Percentiles rank a stretch among this genome's conserved stretches.
These are phyloP conservation scores for Chamaetylas fuelleborni DNA, from an alignment of 2,113 vertebrate genomes.

Conservation along the genomic window DNA sequence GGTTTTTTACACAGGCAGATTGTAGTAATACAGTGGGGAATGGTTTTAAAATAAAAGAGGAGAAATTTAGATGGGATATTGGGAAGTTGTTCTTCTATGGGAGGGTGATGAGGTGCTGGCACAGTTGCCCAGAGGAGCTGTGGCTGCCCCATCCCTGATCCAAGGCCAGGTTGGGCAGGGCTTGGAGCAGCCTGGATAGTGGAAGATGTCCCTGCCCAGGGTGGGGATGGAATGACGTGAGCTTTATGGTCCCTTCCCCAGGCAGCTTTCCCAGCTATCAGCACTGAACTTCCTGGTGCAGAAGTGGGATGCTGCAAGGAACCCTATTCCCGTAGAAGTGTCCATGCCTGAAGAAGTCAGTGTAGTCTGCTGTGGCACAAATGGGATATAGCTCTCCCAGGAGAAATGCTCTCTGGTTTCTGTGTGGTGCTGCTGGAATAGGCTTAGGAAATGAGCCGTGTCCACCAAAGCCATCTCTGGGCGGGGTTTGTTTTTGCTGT, in stretches of 20 bases:
- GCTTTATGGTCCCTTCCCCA: background rate
- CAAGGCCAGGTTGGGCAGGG: background rate
- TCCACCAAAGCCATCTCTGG: background rate
- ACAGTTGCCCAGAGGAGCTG: background rate
- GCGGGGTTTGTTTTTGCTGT: background rate
- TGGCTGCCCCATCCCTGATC: background rate
- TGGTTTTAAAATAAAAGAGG: background rate
- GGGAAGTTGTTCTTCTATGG: accelerated
- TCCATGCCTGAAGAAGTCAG: background rate
- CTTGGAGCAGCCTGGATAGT: accelerated
- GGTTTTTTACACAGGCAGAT: background rate
- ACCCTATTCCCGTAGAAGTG: background rate
- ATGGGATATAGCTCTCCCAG: background rate
- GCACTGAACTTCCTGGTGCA: background rate
- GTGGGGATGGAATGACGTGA: accelerated
- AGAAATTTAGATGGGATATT: background rate
- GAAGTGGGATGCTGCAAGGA: background rate
- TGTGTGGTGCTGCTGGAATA: background rate
- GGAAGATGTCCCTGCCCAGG: background rate
- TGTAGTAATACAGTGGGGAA: accelerated
- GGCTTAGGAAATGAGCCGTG: background rate
- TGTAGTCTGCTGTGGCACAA: background rate
- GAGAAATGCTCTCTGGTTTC: background rate
- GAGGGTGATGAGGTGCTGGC: background rate
- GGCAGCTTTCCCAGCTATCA: background rate